Base-by-base conservation (phyloP, 2,797 vertebrate species). In the Hyperoplus immaculatus region DNA sequence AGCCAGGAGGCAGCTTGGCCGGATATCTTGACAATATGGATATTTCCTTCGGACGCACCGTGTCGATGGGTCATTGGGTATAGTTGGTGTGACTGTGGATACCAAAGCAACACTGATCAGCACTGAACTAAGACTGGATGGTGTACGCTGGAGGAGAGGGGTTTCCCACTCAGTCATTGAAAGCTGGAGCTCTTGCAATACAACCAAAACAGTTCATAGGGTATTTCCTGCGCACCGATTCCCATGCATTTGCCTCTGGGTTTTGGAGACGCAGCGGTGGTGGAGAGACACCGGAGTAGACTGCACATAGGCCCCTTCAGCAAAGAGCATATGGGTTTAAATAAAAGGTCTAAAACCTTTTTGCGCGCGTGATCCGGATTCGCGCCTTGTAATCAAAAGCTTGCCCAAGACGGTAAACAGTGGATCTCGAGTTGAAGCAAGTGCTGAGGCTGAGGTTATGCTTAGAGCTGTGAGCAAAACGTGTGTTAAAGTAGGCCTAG, bases 291-390 rank as follows among this genome's bases (percentile, higher is more conserved):
- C 69, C 72, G 79, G 85, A 91, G 78, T 6, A 64, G 75, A 55
- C 69, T 53, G 29, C 60, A 55, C 83, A 85, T 59, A 86, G 93
- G 90, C 89, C 88, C 29, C 79, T 18, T 67, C 74, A 69, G 81
- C 73, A 64, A 66, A 16, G 53, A 73, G 78, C 61, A 55, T 75
- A 65, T 56, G 61, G 49, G 58, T 45, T 62, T 42, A 41, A 70
- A 67, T 59, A 59, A 82, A 65, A 74, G 42, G 21, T 51, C 46
- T 15, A 36, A 53, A 70, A 78, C 16, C 21, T 51, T 71, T 66
- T 47, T 75, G 58, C 38, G 45, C 70, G 12, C 67, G 46, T 15
- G 62, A 49, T 39, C 62, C 39, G 50, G 72, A 80, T 62, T 66
- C 49, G 58, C 51, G 42, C 54, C 38, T 60, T 80, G 2, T 42